Base-by-base conservation (phyloP, 1,140 invertebrate species). In the Ooceraea biroi region DNA sequence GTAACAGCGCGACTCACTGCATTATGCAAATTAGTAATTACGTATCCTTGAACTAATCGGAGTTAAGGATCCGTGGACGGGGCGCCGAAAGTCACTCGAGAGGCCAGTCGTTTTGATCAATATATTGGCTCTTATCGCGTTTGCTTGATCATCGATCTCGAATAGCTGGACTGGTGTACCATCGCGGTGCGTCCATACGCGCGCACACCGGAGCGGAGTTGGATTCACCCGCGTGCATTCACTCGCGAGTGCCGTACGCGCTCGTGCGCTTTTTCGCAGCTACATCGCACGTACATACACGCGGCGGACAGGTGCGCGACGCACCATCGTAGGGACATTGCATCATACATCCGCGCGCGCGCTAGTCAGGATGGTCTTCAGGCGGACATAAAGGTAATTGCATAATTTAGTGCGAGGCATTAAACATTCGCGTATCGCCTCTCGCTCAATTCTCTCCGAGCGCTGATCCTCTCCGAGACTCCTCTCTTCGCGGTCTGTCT, bases 351-450 rank as follows among this genome's bases (percentile, higher is more conserved):
- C 19, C 12, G 19, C 46, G 19, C 14, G 60, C 25, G 30, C 22
- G n/a, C 71, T 65, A 68, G 72, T 76, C 73, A 12, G 55, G 85
- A 85, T 78, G 87, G 69, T 85, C 85, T 85, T 89, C 82, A 57
- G 82, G 68, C 85, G 82, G 83, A 85, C 87, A 83, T 90, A 90
- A 91, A 92, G 85, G 88, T 91, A 91, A 91, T 91, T 91, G 91
- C 87, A 90, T 91, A 91, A 91, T 92, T 92, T 91, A 91, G 87
- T 87, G 86, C 78, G 78, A 85, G 85, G 85, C 85, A 89, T 92
- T 91, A 89, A 91, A 90, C 74, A 77, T 86, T 89, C 85, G 73
- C 77, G 74, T 88, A 90, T 90, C 84, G 87, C 72, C 63, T 84
- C 83, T 77, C 84, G 50, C 84, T 85, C 76, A 82, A 66, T 82